phyloP scores from a whole-genome alignment of 2,888 invertebrate species.

The Vandiemenella viatica region DNA sequence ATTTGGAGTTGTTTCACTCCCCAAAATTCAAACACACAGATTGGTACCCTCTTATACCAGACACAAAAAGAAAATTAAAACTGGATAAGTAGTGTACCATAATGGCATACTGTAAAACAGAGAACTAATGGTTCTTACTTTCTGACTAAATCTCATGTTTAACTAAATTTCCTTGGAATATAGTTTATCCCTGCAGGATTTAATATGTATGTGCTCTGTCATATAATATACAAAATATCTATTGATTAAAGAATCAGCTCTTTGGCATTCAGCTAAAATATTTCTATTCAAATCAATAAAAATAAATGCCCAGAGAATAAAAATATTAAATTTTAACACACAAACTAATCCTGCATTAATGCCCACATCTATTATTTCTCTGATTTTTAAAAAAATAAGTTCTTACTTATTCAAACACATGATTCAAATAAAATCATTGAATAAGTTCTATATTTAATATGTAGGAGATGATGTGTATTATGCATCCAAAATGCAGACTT shows the following conservation, averaged over 20 bases:
- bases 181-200: not conserved
- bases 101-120: not conserved
- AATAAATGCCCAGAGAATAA: not conserved
- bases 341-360: not conserved
- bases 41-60: not conserved
- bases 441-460: not conserved
- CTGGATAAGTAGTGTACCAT: not conserved
- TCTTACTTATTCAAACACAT: not conserved
- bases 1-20: not conserved
- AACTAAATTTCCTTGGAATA: no score
- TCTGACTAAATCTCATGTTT: no score
- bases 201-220: not conserved
- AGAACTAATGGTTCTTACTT: no score
- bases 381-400: no score
- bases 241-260: constrained; percentile 8
- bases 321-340: not conserved
- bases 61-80: not conserved
- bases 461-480: not conserved
- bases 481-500: not conserved
- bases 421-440: not conserved
- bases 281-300: not conserved
- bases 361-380: no score
- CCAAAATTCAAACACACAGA: not conserved
- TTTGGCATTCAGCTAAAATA: constrained; percentile 13
- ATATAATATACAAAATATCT: no score